Conservation (phyloP, 2,113 vertebrate genomes). For the Manacus vitellinus region DNA sequence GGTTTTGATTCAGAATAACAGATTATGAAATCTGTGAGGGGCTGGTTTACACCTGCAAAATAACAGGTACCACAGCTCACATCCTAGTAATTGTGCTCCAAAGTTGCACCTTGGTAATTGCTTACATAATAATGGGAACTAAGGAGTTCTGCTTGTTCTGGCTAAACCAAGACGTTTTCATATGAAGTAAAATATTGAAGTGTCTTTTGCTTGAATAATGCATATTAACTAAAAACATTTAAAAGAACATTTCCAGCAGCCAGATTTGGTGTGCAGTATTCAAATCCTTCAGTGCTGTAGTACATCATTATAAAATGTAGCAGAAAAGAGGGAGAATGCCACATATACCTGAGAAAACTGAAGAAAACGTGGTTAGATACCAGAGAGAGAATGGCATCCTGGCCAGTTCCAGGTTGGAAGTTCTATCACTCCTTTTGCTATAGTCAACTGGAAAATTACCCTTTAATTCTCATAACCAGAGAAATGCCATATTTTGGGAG, state of each 20-base stretch:
- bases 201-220: not conserved
- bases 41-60: not conserved
- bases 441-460: not conserved
- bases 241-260: not conserved
- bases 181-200: not conserved
- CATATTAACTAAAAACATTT: not conserved
- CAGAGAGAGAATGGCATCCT: not conserved
- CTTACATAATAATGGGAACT: not conserved
- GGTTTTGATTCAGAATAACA: not conserved
- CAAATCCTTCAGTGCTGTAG: not conserved
- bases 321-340: not conserved
- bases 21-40: not conserved
- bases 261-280: not conserved
- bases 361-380: accelerated
- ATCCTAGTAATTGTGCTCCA: not conserved
- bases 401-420: not conserved
- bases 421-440: not conserved
- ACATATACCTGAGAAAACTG: not conserved
- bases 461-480: not conserved
- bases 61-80: not conserved
- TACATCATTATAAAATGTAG: not conserved
- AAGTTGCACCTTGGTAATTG: not conserved
- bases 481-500: not conserved
- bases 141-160: not conserved
- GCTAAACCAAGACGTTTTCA: not conserved